Base-by-base conservation (phyloP, 2,797 vertebrate genomes). In the Microctenopoma lineatum region DNA sequence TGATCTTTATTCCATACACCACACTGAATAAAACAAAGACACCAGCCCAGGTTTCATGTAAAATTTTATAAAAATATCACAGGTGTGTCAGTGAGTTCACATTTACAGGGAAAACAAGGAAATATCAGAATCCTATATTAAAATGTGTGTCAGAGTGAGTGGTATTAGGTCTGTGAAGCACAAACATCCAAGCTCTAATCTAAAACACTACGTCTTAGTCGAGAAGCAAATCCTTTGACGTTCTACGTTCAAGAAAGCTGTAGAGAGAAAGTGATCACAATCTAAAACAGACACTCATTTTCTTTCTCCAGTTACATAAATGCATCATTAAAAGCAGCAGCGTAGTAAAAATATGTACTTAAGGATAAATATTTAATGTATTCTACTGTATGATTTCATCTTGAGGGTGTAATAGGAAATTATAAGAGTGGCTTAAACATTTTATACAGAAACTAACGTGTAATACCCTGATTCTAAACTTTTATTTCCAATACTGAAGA, bases 41-140 rank as follows among this genome's bases (percentile, higher is more conserved):
- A 7, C 1, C 48, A 29, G 66, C 25, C 26, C 26, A 61, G 53
- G 34, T 85, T 91, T 90, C 66, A 83, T 90, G 87, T 85, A 86
- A 90, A 92, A 90, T 71, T 86, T 90, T 90, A 87, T 90, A 89
- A 89, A 89, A 90, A 89, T 85, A 90, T 90, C 87, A 89, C 88
- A 89, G 86, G 72, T 80, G 77, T 77, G 55, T 81, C 81, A 87
- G 83, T 78, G 81, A 50, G 29, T 90, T 88, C 81, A 90, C 88
- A 91, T 90, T 87, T 79, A 90, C 82, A 86, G 79, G 83, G 82
- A 62, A 72, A 75, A 83, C 59, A 81, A 70, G 52, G 58, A 79
- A 77, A 76, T 63, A 74, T 74, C 48, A 47, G 62, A 80, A 61
- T 45, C 57, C 36, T 72, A 67, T 79, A 21, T 77, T 79, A 77